Evolutionary conservation across 2,113 vertebrate genomes (phyloP).

Genomic region (Hippocampus guttulatus): DNA sequence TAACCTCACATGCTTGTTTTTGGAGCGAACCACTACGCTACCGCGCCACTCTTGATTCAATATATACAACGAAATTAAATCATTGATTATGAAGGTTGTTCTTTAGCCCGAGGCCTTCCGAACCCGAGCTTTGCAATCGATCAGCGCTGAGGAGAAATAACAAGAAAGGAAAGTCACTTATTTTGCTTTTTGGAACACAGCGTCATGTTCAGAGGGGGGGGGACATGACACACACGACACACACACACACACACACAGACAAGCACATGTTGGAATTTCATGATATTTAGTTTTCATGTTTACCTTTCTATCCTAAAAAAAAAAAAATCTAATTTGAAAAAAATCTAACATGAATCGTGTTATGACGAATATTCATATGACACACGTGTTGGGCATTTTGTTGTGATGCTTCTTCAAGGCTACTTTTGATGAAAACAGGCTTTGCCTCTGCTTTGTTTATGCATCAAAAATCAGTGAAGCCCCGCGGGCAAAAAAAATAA

Average conservation of each 20-base stretch:
- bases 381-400: background rate
- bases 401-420: background rate
- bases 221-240: background rate
- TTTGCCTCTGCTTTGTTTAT: background rate
- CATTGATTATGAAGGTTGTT: slow-evolving; percentile 38
- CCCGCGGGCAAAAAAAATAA: background rate
- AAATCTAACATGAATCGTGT: too few relatives aligned
- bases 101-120: slow-evolving; percentile 29
- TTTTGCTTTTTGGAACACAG: background rate
- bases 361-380: background rate
- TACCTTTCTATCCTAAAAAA: background rate
- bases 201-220: too few relatives aligned
- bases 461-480: background rate
- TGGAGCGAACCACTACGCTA: too few relatives aligned
- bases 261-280: too few relatives aligned
- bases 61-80: slow-evolving; percentile 43
- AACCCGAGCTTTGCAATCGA: slow-evolving; percentile 40
- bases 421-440: background rate
- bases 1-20: too few relatives aligned
- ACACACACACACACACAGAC: slow-evolving; percentile 13
- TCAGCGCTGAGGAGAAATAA: slow-evolving; percentile 15
- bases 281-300: background rate
- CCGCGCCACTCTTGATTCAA: background rate
- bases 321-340: too few relatives aligned
- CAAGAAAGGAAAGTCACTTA: slow-evolving; percentile 9